Base-by-base conservation (phyloP, 1,140 invertebrate genomes). In the Zaprionus tsacasi region DNA sequence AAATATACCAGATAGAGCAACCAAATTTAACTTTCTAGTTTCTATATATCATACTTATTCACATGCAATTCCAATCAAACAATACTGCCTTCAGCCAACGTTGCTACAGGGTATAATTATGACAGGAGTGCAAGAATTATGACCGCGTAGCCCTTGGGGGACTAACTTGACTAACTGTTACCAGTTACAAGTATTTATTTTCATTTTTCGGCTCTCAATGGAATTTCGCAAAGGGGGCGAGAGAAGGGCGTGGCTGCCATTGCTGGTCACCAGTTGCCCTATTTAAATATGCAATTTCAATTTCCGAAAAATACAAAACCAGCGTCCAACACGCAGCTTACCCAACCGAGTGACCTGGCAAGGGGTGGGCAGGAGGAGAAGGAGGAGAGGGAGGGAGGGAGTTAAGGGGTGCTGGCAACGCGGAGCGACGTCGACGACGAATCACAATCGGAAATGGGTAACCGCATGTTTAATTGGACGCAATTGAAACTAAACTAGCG, bases 241-340 rank as follows among this genome's bases (percentile, higher is more conserved):
- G 4, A 30, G 27, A 30, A 4, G 45, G 40, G 40, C 40, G 40
- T 45, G 40, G 40, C 2, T 15, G 40, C 27, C 3, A 15, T 50
- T 45, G 50, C 36, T 48, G 58, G 56, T 60, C 68, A 50, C 35
- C 78, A 70, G 66, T 65, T 72, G 79, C 38, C 75, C 78, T 86
- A 81, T 79, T 91, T 91, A 81, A 91, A 91, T 91, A 91, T 91
- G 88, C 87, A 91, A 87, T 91, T 91, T 81, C 86, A 91, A 91
- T 91, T 91, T 91, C 87, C 87, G 87, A 87, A 80, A 90, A 82
- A 82, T 76, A 73, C 76, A 88, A 82, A 81, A 86, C 70, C n/a
- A 45, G 81, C 74, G 74, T 85, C 57, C 77, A 71, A 54, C 82
- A 82, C 81, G 81, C 82, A 82, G 82, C 74, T 63, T 57, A 55